Percentiles rank a stretch among this genome's conserved stretches.
Conservation (phyloP, 2,888 invertebrate species). For the Ametastegia equiseti region DNA sequence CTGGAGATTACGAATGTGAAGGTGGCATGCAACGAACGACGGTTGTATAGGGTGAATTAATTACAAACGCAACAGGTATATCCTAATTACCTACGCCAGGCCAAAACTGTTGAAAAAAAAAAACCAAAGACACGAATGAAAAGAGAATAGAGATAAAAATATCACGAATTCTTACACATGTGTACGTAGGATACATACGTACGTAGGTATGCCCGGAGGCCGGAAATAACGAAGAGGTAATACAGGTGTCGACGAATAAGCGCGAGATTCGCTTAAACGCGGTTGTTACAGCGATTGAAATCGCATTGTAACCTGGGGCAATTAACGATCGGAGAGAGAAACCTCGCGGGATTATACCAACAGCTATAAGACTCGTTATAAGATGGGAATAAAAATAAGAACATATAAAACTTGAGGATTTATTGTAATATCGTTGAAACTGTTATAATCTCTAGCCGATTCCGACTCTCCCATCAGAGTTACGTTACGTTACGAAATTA, state of each 20-base stretch:
- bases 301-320: conserved; percentile 42
- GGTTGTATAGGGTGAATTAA: background rate
- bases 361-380: conserved; percentile 21
- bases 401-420: conserved; percentile 38
- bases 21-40: too few relatives aligned
- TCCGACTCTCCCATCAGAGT: background rate
- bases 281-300: conserved; percentile 42
- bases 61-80: background rate
- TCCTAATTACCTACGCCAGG: background rate
- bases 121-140: background rate
- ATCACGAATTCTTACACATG: conserved; percentile 3
- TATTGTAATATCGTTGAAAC: conserved; percentile 34
- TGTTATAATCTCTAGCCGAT: conserved; percentile 38
- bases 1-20: too few relatives aligned
- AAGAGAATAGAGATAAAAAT: background rate
- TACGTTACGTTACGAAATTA: conserved; percentile 45
- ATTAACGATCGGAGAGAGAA: conserved; percentile 38
- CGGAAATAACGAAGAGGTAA: conserved; percentile 32
- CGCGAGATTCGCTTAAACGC: conserved; percentile 45
- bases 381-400: conserved; percentile 19
- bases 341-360: background rate
- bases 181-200: too few relatives aligned
- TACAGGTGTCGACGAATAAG: conserved; percentile 25
- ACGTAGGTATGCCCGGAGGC: background rate
- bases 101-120: background rate